Conservation (phyloP, 2,113 vertebrate species). For the Cacatua alba region DNA sequence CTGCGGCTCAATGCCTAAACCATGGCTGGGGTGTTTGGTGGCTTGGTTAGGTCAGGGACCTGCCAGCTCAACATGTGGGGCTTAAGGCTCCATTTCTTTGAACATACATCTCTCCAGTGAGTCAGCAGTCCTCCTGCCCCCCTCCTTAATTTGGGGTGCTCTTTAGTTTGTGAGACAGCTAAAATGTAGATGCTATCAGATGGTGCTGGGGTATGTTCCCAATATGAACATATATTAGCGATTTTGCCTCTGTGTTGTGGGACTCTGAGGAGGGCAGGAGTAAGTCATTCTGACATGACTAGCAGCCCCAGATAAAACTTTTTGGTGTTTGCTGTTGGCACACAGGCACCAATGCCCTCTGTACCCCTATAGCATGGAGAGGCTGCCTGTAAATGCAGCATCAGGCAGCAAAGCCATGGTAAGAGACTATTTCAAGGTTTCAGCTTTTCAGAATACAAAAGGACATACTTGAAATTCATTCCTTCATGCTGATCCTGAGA, state of each 20-base stretch:
- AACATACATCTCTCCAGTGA: background rate
- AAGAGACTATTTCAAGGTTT: background rate
- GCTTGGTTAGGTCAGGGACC: background rate
- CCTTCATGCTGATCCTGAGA: conserved; percentile 14
- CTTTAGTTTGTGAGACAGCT: background rate
- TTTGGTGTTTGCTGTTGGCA: background rate
- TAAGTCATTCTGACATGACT: background rate
- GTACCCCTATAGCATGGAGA: rapidly evolving
- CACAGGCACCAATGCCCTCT: rapidly evolving
- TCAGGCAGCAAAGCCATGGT: background rate
- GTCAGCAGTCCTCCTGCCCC: background rate
- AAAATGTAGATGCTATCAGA: background rate
- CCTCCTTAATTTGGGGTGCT: background rate
- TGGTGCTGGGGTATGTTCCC: too few relatives aligned
- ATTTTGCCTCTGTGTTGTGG: background rate
- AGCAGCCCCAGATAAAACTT: background rate
- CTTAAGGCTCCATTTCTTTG: background rate
- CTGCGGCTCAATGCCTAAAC: background rate
- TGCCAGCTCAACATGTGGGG: background rate
- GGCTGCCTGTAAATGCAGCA: background rate
- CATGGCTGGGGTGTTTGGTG: background rate
- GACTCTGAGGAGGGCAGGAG: background rate
- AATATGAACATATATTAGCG: background rate
- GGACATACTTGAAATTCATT: background rate
- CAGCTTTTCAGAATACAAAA: background rate